Base-by-base conservation (phyloP, 2,797 vertebrate genomes). In the Sebastes itinus region DNA sequence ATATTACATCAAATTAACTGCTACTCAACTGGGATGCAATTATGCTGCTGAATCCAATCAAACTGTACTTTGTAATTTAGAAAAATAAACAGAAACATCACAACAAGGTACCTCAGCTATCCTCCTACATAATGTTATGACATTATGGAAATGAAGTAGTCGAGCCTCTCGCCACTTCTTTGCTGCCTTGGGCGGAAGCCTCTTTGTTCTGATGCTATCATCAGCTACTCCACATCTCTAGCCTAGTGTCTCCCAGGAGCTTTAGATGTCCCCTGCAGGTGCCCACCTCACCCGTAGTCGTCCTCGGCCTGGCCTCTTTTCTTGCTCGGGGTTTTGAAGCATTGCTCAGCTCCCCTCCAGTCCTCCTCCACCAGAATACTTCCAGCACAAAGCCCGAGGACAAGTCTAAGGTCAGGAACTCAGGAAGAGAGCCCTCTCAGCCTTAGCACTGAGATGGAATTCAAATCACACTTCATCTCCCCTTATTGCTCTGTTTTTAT, bases 331-430 rank as follows among this genome's bases (percentile, higher is more conserved):
- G 75, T 87, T 88, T 91, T 91, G 82, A 91, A 88, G 84, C 73
- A 16, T 78, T 78, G 83, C 75, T 82, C 72, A 78, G 80, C 73
- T 52, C 55, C 74, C 85, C 77, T 76, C 35, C 30, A 75, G 73
- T n/a, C 64, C 33, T 65, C 80, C 60, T 83, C 67, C 75, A 70
- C 66, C 58, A 65, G 60, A 86, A 77, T 23, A 80, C 85, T 77
- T 81, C 54, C 6, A 71, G 85, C 85, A 75, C 62, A 80, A 85
- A 88, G 86, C 92, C 89, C 2, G 71, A 84, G 82, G 94, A 89
- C 75, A 72, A 49, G 86, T 87, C 74, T 55, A 30, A 82, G 87
- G 86, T 90, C 89, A 85, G 72, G 52, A 77, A 71, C 73, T 77
- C 33, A 1, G 65, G 30, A 32, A 58, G 54, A 80, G 72, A 79